phyloP scores from a whole-genome alignment of 2,888 invertebrate species.

The Loripinus fragilis region DNA sequence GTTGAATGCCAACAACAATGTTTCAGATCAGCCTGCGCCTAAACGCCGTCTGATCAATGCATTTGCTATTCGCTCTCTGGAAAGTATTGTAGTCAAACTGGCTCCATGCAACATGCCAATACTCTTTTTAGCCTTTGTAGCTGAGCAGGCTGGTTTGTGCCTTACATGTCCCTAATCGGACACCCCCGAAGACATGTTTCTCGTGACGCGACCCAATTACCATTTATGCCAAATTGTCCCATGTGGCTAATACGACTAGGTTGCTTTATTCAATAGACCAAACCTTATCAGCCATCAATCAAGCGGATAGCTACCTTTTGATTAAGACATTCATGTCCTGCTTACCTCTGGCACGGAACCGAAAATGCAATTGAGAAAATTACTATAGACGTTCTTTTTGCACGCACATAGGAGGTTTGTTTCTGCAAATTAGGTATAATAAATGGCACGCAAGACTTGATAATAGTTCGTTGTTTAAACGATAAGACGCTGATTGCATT shows the following conservation, averaged over 20 bases:
- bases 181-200: no score
- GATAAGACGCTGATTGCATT: not conserved
- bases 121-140: no score
- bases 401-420: constrained; percentile 8
- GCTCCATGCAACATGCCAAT: no score
- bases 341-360: constrained; percentile 29
- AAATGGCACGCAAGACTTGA: constrained; percentile 6
- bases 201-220: no score
- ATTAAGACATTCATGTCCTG: constrained; percentile 21
- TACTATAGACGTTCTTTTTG: not conserved
- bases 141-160: no score
- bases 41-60: no score
- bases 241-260: constrained; percentile 6
- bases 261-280: constrained; percentile 7
- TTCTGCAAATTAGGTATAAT: constrained; percentile 5
- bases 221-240: not conserved
- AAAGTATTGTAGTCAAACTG: no score
- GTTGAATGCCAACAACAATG: no score
- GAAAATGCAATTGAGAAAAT: constrained; percentile 3
- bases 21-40: no score
- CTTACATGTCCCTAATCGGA: no score
- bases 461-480: not conserved
- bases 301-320: not conserved
- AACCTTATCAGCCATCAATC: constrained; percentile 20
- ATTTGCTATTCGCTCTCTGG: no score